phyloP scores from a whole-genome alignment of 2,888 invertebrate genomes.

The Tetranychus truncatus region DNA sequence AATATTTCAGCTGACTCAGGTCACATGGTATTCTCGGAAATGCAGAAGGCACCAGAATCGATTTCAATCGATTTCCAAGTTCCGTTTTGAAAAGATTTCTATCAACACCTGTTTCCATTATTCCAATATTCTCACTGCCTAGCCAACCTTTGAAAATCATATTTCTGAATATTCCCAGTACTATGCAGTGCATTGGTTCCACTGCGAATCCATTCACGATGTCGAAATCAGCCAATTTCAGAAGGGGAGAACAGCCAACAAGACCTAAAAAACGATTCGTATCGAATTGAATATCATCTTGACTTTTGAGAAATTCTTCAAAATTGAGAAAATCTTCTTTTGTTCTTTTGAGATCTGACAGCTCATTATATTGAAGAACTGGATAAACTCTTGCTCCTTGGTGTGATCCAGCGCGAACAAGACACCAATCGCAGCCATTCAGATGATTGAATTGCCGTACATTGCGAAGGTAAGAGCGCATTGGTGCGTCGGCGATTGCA shows the following conservation, averaged over 20 bases:
- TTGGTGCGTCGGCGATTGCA: neutral
- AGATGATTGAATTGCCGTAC: neutral
- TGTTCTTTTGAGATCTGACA: neutral
- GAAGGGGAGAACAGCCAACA: neutral
- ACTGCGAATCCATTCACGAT: neutral
- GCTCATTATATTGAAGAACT: neutral
- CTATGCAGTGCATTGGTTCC: conserved; percentile 1
- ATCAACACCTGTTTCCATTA: neutral
- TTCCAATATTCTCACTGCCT: neutral
- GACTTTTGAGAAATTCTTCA: neutral
- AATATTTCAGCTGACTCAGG: neutral
- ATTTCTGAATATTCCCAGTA: neutral
- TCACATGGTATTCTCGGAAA: neutral
- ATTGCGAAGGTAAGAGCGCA: neutral
- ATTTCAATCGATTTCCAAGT: neutral
- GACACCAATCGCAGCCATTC: neutral
- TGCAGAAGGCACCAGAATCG: neutral
- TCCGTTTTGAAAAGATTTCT: neutral
- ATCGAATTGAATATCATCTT: neutral
- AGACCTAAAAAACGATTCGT: neutral
- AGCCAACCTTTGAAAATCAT: neutral
- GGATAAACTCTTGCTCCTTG: neutral
- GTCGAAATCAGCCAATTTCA: neutral
- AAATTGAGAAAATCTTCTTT: neutral
- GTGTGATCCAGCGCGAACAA: neutral